Conservation (phyloP, 2,888 invertebrate species). For the Campopleginae sp. region DNA sequence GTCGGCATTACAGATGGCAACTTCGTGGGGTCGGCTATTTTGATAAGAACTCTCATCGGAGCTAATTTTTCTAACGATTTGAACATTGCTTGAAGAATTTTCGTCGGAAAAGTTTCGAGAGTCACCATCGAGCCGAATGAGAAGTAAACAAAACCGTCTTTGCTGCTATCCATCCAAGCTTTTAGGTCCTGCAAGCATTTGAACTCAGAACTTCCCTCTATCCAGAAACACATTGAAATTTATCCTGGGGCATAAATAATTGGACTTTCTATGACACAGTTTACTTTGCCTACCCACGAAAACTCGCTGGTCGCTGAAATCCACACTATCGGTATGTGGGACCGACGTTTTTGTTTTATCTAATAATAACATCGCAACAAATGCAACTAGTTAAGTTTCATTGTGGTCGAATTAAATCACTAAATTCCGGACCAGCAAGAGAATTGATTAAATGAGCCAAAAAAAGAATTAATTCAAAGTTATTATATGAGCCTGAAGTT, state of each 20-base stretch:
- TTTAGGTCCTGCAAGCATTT: slow-evolving; percentile 72
- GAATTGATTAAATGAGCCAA: too few relatives aligned
- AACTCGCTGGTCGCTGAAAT: too few relatives aligned
- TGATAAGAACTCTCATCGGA: slow-evolving; percentile 77
- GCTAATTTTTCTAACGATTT: slow-evolving; percentile 73
- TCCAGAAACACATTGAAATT: neutral
- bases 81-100: slow-evolving; percentile 72
- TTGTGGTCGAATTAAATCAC: too few relatives aligned
- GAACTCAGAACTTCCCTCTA: neutral
- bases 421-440: too few relatives aligned
- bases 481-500: too few relatives aligned
- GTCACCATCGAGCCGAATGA: slow-evolving; percentile 79
- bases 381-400: too few relatives aligned
- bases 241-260: neutral
- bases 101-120: slow-evolving; percentile 75
- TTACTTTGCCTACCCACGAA: too few relatives aligned
- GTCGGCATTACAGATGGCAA: slow-evolving; percentile 74
- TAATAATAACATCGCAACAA: too few relatives aligned
- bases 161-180: slow-evolving; percentile 78
- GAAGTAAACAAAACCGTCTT: slow-evolving; percentile 79
- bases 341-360: too few relatives aligned
- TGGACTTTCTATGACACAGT: neutral
- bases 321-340: too few relatives aligned
- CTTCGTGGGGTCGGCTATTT: slow-evolving; percentile 70
- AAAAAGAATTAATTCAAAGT: too few relatives aligned